These are phyloP conservation scores for Rhagoletis zephyria DNA, from an alignment of 1,140 invertebrate genomes.

Conservation along the genomic window DNA sequence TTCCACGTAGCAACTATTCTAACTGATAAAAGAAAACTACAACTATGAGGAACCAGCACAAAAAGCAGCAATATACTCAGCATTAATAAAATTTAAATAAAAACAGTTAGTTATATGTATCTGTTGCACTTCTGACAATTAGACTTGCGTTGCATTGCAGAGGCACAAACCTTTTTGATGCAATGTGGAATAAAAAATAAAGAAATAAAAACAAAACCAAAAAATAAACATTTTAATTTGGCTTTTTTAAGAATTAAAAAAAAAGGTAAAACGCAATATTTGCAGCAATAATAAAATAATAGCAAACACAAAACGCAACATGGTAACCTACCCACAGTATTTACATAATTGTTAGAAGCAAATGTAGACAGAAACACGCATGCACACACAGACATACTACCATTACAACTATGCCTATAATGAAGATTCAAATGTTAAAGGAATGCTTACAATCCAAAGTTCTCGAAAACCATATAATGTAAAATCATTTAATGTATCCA, in stretches of 20 bases:
- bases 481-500: too few relatives aligned
- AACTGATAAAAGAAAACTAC: not conserved
- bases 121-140: too few relatives aligned
- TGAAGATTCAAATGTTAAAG: not conserved
- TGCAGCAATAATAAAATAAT: not conserved
- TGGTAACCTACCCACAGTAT: slow-evolving; percentile 51
- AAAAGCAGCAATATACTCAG: slow-evolving; percentile 2
- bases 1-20: not conserved
- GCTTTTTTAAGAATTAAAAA: too few relatives aligned
- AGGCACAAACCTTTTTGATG: not conserved
- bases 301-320: slow-evolving; percentile 35
- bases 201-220: too few relatives aligned
- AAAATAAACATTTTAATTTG: too few relatives aligned
- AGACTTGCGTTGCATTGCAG: not conserved
- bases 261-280: not conserved
- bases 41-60: slow-evolving; percentile 27
- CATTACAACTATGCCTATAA: not conserved
- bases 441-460: not conserved
- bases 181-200: too few relatives aligned
- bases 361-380: not conserved
- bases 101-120: too few relatives aligned
- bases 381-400: not conserved
- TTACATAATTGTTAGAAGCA: slow-evolving; percentile 17
- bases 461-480: not conserved
- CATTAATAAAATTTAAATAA: not conserved